These are phyloP conservation scores for Eumeta japonica DNA, from an alignment of 1,140 invertebrate genomes.

Conservation along the genomic window DNA sequence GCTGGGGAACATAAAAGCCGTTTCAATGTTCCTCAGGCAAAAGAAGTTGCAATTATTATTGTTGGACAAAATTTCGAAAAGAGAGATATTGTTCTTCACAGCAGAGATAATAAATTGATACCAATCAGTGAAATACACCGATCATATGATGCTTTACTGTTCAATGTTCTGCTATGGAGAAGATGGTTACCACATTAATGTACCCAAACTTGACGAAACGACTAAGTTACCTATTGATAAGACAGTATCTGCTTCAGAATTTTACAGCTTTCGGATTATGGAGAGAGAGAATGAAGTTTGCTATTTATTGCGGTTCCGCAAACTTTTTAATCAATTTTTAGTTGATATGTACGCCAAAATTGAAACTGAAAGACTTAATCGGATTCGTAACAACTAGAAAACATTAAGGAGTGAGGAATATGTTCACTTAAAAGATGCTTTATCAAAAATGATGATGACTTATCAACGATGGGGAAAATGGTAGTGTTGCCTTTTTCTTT, in stretches of 20 bases:
- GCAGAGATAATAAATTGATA: slow-evolving; percentile 18
- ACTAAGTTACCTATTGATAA: no score
- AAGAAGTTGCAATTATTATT: slow-evolving; percentile 33
- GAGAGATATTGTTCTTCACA: slow-evolving; percentile 20
- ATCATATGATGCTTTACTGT: no score
- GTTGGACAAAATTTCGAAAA: slow-evolving; percentile 22
- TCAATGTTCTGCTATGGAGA: slow-evolving; percentile 25
- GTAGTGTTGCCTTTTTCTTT: slow-evolving; percentile 22
- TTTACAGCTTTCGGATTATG: slow-evolving; percentile 20
- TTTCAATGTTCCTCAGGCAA: slow-evolving; percentile 29
- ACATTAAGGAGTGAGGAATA: slow-evolving; percentile 50
- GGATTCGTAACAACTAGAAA: slow-evolving; percentile 39
- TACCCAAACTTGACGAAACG: slow-evolving; percentile 18
- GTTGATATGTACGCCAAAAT: slow-evolving; percentile 57
- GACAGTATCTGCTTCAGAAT: slow-evolving; percentile 21
- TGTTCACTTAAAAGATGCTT: slow-evolving; percentile 31
- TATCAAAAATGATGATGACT: slow-evolving; percentile 13
- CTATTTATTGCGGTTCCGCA: slow-evolving; percentile 20
- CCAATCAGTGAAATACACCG: slow-evolving; percentile 23
- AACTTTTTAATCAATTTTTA: slow-evolving; percentile 34
- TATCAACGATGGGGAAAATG: slow-evolving; percentile 10
- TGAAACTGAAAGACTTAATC: slow-evolving; percentile 42
- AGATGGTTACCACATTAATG: slow-evolving; percentile 18
- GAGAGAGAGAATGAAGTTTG: slow-evolving; percentile 16
- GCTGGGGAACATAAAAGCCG: slow-evolving; percentile 23